These are phyloP conservation scores for Chymomyza procnemis DNA, from an alignment of 2,888 invertebrate genomes.

Conservation along the genomic window DNA sequence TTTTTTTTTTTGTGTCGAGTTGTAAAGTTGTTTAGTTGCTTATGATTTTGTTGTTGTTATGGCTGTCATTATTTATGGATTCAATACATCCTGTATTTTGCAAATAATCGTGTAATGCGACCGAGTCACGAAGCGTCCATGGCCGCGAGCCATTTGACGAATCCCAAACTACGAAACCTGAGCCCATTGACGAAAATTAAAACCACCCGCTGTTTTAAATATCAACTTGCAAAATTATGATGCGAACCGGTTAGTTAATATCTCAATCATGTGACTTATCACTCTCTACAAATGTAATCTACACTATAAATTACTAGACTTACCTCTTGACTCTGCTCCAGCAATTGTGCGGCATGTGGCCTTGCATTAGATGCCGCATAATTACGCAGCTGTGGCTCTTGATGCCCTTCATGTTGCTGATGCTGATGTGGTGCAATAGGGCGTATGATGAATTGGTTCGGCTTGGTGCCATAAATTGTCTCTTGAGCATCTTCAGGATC, in stretches of 20 bases:
- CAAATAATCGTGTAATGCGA: slow-evolving; percentile 74
- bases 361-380: slow-evolving; percentile 70
- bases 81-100: slow-evolving; percentile 57
- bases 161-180: slow-evolving; percentile 31
- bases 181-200: not conserved
- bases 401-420: slow-evolving; percentile 70
- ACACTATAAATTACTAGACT: slow-evolving; percentile 31
- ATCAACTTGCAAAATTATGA: slow-evolving; percentile 2
- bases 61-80: slow-evolving; percentile 32
- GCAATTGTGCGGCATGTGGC: slow-evolving; percentile 73
- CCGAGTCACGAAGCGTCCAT: slow-evolving; percentile 71
- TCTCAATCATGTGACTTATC: slow-evolving; percentile 7
- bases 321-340: slow-evolving; percentile 78
- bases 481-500: slow-evolving; percentile 77
- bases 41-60: slow-evolving; percentile 17
- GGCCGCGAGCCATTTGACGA: slow-evolving; percentile 51
- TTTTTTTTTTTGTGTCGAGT: slow-evolving; percentile 35
- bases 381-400: slow-evolving; percentile 75
- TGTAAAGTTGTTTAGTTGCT: slow-evolving; percentile 12
- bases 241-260: not conserved
- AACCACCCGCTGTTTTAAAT: not conserved
- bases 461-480: slow-evolving; percentile 76
- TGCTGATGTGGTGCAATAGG: slow-evolving; percentile 75
- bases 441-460: slow-evolving; percentile 76
- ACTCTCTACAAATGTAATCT: not conserved